Percentiles rank a stretch among this genome's conserved stretches.
Conservation (phyloP, 2,113 vertebrate species). For the Hypanus sabinus region DNA sequence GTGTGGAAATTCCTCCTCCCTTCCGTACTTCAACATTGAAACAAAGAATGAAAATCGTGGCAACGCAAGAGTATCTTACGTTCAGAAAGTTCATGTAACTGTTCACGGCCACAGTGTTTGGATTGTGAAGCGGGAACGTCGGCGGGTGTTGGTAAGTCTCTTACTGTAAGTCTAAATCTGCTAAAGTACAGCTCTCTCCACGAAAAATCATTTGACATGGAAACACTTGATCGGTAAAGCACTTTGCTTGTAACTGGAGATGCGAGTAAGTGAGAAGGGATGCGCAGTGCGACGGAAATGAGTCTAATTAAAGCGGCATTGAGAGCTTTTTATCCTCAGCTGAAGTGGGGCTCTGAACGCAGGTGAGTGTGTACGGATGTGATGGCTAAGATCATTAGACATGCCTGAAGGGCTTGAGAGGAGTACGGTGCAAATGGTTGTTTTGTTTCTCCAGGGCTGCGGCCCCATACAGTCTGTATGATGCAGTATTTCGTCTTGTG, state of each 20-base stretch:
- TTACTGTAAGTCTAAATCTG: background rate
- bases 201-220: background rate
- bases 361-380: background rate
- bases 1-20: constrained; percentile 50
- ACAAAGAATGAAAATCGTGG: constrained; percentile 58
- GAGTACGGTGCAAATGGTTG: background rate
- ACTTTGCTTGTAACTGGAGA: background rate
- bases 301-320: too few species aligned
- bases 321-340: background rate
- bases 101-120: constrained; percentile 49
- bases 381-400: background rate
- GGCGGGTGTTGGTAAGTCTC: constrained; percentile 62
- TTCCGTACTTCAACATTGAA: constrained; percentile 64
- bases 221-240: background rate
- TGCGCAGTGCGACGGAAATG: too few species aligned
- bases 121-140: constrained; percentile 54
- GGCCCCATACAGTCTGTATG: too few species aligned
- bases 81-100: constrained; percentile 57
- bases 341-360: background rate
- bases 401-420: background rate
- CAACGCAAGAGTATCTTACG: constrained; percentile 48
- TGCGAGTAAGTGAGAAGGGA: background rate
- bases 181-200: background rate
- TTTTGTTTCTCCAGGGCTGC: background rate
- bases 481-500: background rate